phyloP scores from a whole-genome alignment of 1,140 invertebrate genomes.

The Frieseomelitta varia region DNA sequence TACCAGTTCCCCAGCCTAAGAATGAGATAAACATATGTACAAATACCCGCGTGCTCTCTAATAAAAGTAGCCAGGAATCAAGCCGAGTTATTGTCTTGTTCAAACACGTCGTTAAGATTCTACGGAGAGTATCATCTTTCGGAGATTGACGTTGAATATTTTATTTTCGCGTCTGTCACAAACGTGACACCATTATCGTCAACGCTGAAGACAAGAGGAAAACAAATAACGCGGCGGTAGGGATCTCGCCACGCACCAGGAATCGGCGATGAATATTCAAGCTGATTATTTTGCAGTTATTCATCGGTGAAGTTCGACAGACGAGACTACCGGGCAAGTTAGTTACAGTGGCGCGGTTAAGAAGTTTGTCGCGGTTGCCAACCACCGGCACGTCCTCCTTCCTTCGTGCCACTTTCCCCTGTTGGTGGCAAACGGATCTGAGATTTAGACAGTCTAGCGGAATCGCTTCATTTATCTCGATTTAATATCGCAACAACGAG shows the following conservation, averaged over 20 bases:
- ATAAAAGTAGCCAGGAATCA: too few species aligned
- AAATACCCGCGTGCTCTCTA: too few species aligned
- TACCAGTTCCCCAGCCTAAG: too few species aligned
- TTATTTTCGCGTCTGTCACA: too few species aligned
- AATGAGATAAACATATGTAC: too few species aligned
- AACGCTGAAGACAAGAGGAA: background rate
- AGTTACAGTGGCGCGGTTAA: slow-evolving; percentile 62
- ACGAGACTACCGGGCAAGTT: slow-evolving; percentile 49
- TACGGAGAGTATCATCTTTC: too few species aligned
- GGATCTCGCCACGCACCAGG: background rate
- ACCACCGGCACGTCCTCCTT: slow-evolving; percentile 13
- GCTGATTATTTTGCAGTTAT: slow-evolving; percentile 72
- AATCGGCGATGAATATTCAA: slow-evolving; percentile 70
- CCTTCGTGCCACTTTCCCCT: background rate
- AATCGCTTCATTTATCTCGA: slow-evolving; percentile 67
- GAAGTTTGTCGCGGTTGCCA: slow-evolving; percentile 59
- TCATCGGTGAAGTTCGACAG: slow-evolving; percentile 68
- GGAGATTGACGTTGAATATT: too few species aligned
- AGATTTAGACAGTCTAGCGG: slow-evolving; percentile 23
- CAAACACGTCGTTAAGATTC: too few species aligned
- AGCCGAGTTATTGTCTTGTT: too few species aligned
- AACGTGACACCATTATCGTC: background rate
- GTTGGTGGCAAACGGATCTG: background rate
- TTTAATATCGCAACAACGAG: slow-evolving; percentile 64
- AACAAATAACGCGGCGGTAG: slow-evolving; percentile 34